Percentiles rank a stretch among this genome's conserved stretches.
phyloP scores from a whole-genome alignment of 2,113 vertebrate species.

The Zapornia atra region DNA sequence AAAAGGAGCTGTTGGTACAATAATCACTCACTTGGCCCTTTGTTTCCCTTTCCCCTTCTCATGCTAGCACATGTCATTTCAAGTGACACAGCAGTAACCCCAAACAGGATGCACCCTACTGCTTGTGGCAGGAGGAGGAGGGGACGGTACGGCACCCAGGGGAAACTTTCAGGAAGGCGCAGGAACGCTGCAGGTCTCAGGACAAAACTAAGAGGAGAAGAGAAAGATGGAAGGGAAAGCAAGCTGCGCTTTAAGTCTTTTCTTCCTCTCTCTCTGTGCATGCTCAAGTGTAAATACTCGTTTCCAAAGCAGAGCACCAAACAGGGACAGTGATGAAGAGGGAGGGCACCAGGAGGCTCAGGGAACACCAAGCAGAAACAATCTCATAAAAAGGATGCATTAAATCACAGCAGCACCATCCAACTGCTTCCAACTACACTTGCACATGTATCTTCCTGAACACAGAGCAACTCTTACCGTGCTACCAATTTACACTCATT shows the following conservation, averaged over 20 bases:
- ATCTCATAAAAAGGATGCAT: accelerated
- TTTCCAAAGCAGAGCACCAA: not conserved
- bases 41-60: not conserved
- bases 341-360: not conserved
- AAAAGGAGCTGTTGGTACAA: not conserved
- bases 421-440: not conserved
- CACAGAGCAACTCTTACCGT: not conserved
- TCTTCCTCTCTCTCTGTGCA: not conserved
- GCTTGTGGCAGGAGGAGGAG: not conserved
- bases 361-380: not conserved
- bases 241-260: not conserved
- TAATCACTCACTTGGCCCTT: not conserved
- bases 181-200: not conserved
- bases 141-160: not conserved
- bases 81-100: not conserved
- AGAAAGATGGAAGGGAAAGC: not conserved
- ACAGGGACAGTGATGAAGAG: not conserved
- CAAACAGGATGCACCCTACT: slow-evolving; percentile 25
- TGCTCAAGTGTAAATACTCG: not conserved
- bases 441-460: not conserved
- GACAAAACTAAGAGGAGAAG: not conserved
- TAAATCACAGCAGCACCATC: not conserved
- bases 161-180: not conserved
- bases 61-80: not conserved
- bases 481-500: not conserved